Evolutionary conservation across 1,140 invertebrate species (phyloP).

Genomic region (Rhagoletis zephyria): DNA sequence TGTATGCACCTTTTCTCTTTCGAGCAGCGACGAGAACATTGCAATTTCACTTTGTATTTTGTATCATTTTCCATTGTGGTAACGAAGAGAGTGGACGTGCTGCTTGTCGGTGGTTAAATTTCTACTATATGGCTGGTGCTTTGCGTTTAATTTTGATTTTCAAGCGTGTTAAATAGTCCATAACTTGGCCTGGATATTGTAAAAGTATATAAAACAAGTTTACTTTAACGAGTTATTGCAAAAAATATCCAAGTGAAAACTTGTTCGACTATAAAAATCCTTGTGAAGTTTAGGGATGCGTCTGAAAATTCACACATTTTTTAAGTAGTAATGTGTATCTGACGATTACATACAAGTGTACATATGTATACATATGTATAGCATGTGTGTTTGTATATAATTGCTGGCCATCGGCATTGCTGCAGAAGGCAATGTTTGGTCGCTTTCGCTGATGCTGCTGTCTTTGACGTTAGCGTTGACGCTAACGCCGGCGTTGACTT

Average conservation of each 20-base stretch:
- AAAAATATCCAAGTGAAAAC: background rate
- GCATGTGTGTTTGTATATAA: background rate
- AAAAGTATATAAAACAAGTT: background rate
- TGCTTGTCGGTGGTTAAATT: background rate
- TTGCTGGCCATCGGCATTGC: slow-evolving; percentile 20
- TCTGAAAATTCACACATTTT: background rate
- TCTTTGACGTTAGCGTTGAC: background rate
- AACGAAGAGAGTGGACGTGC: slow-evolving; percentile 28
- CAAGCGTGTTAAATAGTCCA: background rate
- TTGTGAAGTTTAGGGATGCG: background rate
- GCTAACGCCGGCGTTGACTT: background rate
- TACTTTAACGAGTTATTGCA: background rate
- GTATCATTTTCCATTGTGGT: background rate
- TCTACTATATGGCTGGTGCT: slow-evolving; percentile 24
- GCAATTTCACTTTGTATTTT: slow-evolving; percentile 25
- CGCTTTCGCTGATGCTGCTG: slow-evolving; percentile 23
- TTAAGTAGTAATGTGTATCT: slow-evolving; percentile 33
- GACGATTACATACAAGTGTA: background rate
- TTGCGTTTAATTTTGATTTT: slow-evolving; percentile 3
- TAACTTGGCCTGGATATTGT: background rate
- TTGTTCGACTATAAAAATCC: background rate
- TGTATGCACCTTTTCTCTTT: background rate
- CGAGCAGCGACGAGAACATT: background rate
- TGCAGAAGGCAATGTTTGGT: slow-evolving; percentile 27
- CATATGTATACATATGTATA: background rate